Base-by-base conservation (phyloP, 2,113 vertebrate genomes). In the Perca fluviatilis region DNA sequence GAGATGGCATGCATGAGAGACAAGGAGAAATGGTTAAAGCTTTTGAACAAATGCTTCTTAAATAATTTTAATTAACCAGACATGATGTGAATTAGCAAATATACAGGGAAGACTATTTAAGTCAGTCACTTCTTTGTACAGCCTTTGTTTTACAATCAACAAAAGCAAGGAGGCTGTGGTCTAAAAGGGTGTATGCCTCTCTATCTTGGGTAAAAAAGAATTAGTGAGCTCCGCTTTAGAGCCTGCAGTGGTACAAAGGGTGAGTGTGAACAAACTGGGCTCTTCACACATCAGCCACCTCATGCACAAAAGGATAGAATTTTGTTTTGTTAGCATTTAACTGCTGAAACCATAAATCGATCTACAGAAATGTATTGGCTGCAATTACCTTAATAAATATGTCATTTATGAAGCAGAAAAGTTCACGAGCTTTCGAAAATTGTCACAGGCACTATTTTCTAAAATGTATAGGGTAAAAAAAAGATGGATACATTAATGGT, bases 51-150 rank as follows among this genome's bases (percentile, higher is more conserved):
- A 1, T 65, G 21, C 25, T 23, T 65, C 40, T 36, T 43, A 56
- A 62, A 76, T 53, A 2, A 50, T 25, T 57, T 50, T n/a, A 65
- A 64, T 70, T 47, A 65, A 36, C 0, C 3, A 36, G 10, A 66
- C 6, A 56, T 57, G 15, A 70, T 62, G 21, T 18, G 68, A 9
- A 79, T 72, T 47, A 18, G 50, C 54, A 66, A 57, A 74, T 40
- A 8, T 23, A 16, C 56, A 23, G 0, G 51, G 15, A 57, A 69
- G 21, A 74, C 30, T 6, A 2, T 73, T 75, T 67, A 19, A 49
- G 25, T 63, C 11, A 10, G 50, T 66, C 19, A 69, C 5, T 13
- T 82, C 36, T 60, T 74, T 65, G 8, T 62, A 7, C 47, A 53
- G 49, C 23, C 9, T 40, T 64, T 53, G 15, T 43, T 53, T 27